Evolutionary conservation across 2,888 invertebrate species (phyloP), one percentile per base, ranked within the genome.

Genomic region (Lamproptera curius): DNA sequence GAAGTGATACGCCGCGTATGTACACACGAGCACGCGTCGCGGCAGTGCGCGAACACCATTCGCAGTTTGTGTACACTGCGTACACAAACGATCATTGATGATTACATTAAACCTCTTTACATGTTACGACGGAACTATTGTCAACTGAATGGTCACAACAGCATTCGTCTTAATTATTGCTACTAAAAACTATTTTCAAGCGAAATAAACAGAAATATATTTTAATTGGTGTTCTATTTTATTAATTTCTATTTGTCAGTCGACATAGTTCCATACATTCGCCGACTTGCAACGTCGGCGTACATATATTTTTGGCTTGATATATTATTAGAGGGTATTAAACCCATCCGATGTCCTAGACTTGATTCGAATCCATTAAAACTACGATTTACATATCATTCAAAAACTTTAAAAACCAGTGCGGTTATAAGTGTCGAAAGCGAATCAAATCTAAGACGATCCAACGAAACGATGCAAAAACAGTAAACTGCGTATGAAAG

Each of bases 221-320:
- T n/a, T n/a, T n/a, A n/a, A n/a, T n/a, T n/a, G n/a, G n/a, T n/a
- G n/a, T n/a, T n/a, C n/a, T n/a, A 23, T 23, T 23, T 23, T 23
- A 23, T 23, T 23, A 23, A 23, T 23, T 8, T 10, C n/a, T n/a
- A 28, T 28, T n/a, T n/a, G n/a, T n/a, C 45, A 50, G 57, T 51
- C 51, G 47, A 20, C 16, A 23, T 16, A 23, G 50, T 42, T 56
- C 57, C 62, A 62, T 62, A 59, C 54, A 60, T 61, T 60, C 64
- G 65, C 63, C 69, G 58, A 54, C 56, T 57, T 66, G 61, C 63
- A 63, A 71, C 67, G 71, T 72, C 70, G 78, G 76, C 78, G 76
- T 75, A 72, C 71, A 70, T 11, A 3, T 31, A 61, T 82, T 74
- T 84, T 84, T 83, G 83, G 84, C 83, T 81, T 78, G 71, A 70